Evolutionary conservation across 1,140 invertebrate genomes (phyloP), one percentile per base, ranked within the genome.

Genomic region (Eurosta solidaginis): DNA sequence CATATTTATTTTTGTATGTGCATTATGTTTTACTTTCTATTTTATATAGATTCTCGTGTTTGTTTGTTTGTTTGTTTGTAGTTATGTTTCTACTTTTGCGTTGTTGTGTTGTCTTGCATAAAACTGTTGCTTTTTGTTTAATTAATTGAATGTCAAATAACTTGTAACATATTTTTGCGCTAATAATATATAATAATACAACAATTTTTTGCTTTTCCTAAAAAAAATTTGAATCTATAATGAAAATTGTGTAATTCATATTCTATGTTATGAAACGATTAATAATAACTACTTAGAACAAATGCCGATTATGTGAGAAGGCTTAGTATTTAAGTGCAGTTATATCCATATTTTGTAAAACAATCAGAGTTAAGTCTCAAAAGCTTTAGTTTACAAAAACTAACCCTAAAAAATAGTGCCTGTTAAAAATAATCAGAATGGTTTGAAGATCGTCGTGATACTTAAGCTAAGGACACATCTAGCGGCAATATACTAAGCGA

Each of bases 71-170:
- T 6, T 22, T 59, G 29, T 20, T 68, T 68, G 59, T 68, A 20
- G 59, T 40, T 68, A 68, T 68, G 59, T 68, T 68, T 40, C 59
- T 42, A n/a, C 29, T 40, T 68, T 68, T 40, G 59, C 4, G 12
- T 68, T 68, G 59, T 36, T 68, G 17, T 40, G 10, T 20, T 63
- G 14, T 63, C 29, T 33, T n/a, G n/a, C n/a, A n/a, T n/a, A n/a
- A n/a, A n/a, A n/a, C n/a, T n/a, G n/a, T n/a, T n/a, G n/a, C n/a
- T n/a, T n/a, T n/a, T n/a, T n/a, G n/a, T n/a, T 33, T 29, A 52
- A 52, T 29, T 63, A 36, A 6, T 1, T 17, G 22, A n/a, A 40
- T 22, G n/a, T 52, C 20, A 22, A 22, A 5, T 22, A 52, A 52
- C 14, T 68, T 68, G n/a, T 40, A 14, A 68, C 33, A 36, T 17